These are phyloP conservation scores for Drosophila cognata DNA, from an alignment of 2,888 invertebrate genomes.

Conservation along the genomic window DNA sequence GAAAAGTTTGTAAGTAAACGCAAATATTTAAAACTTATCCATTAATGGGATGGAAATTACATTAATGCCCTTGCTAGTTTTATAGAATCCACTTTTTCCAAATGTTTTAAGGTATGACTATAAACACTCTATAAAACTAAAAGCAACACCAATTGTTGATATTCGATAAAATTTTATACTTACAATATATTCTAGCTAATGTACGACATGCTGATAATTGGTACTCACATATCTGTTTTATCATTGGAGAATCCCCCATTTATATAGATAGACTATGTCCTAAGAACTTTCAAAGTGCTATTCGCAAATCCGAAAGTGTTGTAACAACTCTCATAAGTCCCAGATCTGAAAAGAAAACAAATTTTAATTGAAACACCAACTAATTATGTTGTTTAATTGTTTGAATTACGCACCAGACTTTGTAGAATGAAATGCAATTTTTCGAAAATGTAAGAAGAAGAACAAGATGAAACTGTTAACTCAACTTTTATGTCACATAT, in stretches of 20 bases:
- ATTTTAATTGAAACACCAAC: constrained; percentile 45
- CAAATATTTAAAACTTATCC: constrained; percentile 30
- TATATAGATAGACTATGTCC: constrained; percentile 37
- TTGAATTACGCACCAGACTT: constrained; percentile 49
- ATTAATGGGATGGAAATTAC: constrained; percentile 27
- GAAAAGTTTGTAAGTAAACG: constrained; percentile 29
- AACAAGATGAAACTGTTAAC: constrained; percentile 46
- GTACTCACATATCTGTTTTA: constrained; percentile 77
- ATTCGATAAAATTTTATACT: constrained; percentile 60
- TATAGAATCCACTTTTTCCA: constrained; percentile 50
- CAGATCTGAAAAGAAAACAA: constrained; percentile 14
- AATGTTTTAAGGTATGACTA: constrained; percentile 50
- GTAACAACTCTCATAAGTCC: constrained; percentile 13
- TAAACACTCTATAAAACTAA: constrained; percentile 32
- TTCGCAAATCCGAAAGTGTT: constrained; percentile 13
- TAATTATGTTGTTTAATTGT: constrained; percentile 42
- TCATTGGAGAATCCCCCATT: constrained; percentile 47
- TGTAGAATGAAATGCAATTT: constrained; percentile 20
- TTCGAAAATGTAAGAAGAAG: constrained; percentile 10
- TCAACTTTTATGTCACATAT: constrained; percentile 55
- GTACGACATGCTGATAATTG: constrained; percentile 55
- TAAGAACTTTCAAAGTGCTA: constrained; percentile 44
- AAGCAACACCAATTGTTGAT: constrained; percentile 70
- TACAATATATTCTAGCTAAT: constrained; percentile 41
- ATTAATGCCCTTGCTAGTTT: constrained; percentile 63